phyloP scores from a whole-genome alignment of 2,888 invertebrate genomes.

The Pyrrhia umbra region DNA sequence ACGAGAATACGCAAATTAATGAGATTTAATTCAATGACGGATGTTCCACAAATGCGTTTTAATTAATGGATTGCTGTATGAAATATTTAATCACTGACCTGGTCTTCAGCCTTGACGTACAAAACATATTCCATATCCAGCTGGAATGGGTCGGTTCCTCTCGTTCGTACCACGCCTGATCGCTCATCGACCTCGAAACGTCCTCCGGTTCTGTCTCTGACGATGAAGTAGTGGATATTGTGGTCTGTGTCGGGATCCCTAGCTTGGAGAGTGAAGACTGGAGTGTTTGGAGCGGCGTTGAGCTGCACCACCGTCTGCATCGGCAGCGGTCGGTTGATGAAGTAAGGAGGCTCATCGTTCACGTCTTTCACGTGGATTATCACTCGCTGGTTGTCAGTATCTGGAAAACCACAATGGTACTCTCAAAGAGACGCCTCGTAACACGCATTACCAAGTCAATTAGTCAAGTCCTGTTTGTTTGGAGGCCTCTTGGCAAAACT shows the following conservation, averaged over 20 bases:
- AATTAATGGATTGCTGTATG: slow-evolving; percentile 17
- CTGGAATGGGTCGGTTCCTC: slow-evolving; percentile 97
- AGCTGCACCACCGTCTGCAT: slow-evolving; percentile 99
- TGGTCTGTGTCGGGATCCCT: slow-evolving; percentile 99
- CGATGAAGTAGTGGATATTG: slow-evolving; percentile 98
- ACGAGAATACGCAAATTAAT: slow-evolving; percentile 20
- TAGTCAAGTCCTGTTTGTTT: slow-evolving; percentile 17
- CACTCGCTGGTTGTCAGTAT: slow-evolving; percentile 98
- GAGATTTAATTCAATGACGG: slow-evolving; percentile 14
- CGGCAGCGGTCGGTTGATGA: slow-evolving; percentile 98
- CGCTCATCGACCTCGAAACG: slow-evolving; percentile 96
- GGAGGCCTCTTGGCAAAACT: slow-evolving; percentile 29
- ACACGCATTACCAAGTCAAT: slow-evolving; percentile 23
- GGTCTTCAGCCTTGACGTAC: slow-evolving; percentile 98
- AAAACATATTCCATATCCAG: slow-evolving; percentile 98
- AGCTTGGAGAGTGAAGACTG: slow-evolving; percentile 99
- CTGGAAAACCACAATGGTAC: slow-evolving; percentile 87
- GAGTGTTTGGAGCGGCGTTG: slow-evolving; percentile 98
- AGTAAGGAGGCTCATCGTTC: slow-evolving; percentile 99
- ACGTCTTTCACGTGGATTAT: slow-evolving; percentile 98
- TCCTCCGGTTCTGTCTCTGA: slow-evolving; percentile 96
- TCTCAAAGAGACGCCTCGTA: slow-evolving; percentile 19
- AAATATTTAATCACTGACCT: slow-evolving; percentile 78
- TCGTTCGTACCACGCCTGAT: slow-evolving; percentile 97
- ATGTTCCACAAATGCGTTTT: slow-evolving; percentile 23